Conservation (phyloP, 2,797 vertebrate genomes). For the Scleropages formosus region DNA sequence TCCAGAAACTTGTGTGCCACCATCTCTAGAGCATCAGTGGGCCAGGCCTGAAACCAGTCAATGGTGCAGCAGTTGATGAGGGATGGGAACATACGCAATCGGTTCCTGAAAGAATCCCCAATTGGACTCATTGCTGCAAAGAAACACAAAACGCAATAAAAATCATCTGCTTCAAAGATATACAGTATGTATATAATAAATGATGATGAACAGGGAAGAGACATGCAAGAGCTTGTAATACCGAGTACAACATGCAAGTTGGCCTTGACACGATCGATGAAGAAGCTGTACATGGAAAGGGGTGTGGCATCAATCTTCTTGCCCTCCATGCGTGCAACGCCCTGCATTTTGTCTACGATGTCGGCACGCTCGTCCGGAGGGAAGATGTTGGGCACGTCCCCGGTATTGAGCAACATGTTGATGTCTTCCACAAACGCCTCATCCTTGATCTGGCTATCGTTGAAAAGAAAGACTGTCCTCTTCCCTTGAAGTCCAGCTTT, state of each 20-base stretch:
- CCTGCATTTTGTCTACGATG: conserved; percentile 85
- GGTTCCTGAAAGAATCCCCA: conserved; percentile 87
- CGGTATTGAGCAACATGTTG: conserved; percentile 88
- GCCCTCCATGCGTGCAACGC: conserved; percentile 73
- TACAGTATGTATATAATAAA: conserved; percentile 2
- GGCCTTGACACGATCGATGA: conserved; percentile 84
- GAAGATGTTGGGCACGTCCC: conserved; percentile 90
- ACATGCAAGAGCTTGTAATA: conserved; percentile 44
- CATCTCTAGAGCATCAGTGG: conserved; percentile 88
- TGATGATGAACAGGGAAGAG: not conserved
- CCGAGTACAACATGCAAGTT: conserved; percentile 91
- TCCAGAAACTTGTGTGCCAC: conserved; percentile 90
- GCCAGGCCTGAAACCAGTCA: conserved; percentile 94
- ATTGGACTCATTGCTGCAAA: conserved; percentile 89
- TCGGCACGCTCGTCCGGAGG: conserved; percentile 85
- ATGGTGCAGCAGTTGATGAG: conserved; percentile 96
- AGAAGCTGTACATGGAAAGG: conserved; percentile 87
- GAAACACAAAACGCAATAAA: conserved; percentile 25
- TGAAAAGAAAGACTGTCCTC: conserved; percentile 79
- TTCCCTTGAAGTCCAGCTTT: conserved; percentile 76
- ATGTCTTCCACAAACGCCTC: conserved; percentile 87
- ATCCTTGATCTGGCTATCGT: conserved; percentile 87
- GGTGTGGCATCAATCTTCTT: conserved; percentile 79
- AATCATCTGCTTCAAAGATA: not conserved
- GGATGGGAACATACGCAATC: conserved; percentile 90